Evolutionary conservation across 2,113 vertebrate genomes (phyloP), one percentile per base, ranked within the genome.

Genomic region (Hyaena hyaena): DNA sequence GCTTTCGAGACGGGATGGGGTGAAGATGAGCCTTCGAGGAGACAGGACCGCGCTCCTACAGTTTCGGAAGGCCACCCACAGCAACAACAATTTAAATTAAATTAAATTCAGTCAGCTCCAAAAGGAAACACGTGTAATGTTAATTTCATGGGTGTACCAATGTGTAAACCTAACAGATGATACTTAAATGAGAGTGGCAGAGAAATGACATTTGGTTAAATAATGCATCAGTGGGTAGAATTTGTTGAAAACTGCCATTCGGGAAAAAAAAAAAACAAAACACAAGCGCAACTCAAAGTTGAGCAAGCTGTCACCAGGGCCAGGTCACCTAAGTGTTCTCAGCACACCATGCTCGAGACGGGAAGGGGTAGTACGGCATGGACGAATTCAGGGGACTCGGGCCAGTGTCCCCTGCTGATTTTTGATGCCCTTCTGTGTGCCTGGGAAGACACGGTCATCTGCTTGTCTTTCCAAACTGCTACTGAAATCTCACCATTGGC

Each of bases 111-210:
- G 96, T 84, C 74, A 1, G 92, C 84, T 97, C 97, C 92, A 10
- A 58, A 89, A 96, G 90, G 90, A 95, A 95, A 98, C 97, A 97
- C 23, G 10, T 96, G 96, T 97, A 96, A 90, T 97, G 96, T 83
- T 97, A 97, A 98, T 97, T 98, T 98, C 95, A 96, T 97, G 96
- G 97, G 96, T 97, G 96, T 98, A 97, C 83, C 93, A 98, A 94
- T 88, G 97, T 98, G 97, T 97, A 98, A 98, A 97, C 88, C 61
- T 85, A 97, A 98, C 98, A 98, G 97, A 98, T 96, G 98, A 98
- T 76, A 81, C 92, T 73, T 83, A 97, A 97, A 97, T 97, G 97
- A 98, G 97, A 95, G 95, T 95, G 92, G 88, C 96, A 96, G 96
- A 79, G 94, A 82, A 94, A 95, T 97, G 96, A 96, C 97, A 98